Base-by-base conservation (phyloP, 92 coral and sea anemone species). In the Siderastrea siderea region DNA sequence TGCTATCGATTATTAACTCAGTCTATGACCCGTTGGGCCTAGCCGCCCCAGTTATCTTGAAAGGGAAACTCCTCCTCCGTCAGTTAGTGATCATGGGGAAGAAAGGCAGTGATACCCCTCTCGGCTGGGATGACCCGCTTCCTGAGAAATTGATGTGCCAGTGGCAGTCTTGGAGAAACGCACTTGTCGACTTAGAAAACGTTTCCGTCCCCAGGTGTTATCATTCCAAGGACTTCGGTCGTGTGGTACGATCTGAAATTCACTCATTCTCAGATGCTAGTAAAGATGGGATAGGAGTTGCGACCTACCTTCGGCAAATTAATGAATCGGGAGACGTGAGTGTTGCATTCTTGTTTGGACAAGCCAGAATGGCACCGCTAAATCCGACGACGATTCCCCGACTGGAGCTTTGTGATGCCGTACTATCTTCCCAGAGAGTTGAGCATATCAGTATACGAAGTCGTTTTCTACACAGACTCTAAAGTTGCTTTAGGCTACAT, bases 41-140 rank as follows among this genome's bases (percentile, higher is more conserved):
- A 48, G 65, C 65, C 65, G 8, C 65, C 65, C 5, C 17, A 60
- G 15, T 60, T 60, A 3, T 3, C 65, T 26, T 26, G 0, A 26
- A 26, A 26, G 38, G 38, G 38, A 26, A 26, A 26, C 38, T 26
- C 38, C 38, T 26, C 38, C 38, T 26, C 38, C 38, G 38, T 26
- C 0, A 26, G 38, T 26, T 26, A 26, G 38, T 26, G 38, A 26
- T 26, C 38, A 26, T 26, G 38, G 38, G 38, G 38, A 26, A 26
- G 38, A 26, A 26, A 26, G 38, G 38, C 38, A 26, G 38, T 26
- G 38, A 26, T 26, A 26, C 38, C 38, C 38, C 38, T 26, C 38
- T 91, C 15, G 78, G 88, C 44, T 91, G 88, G 85, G 91, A 86
- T 67, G 88, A 86, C 60, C 89, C 89, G 5, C 51, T 85, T 1